Percentiles rank a stretch among this genome's conserved stretches.
These are phyloP conservation scores for Drosophila atripex DNA, from an alignment of 2,888 invertebrate species.

Conservation along the genomic window DNA sequence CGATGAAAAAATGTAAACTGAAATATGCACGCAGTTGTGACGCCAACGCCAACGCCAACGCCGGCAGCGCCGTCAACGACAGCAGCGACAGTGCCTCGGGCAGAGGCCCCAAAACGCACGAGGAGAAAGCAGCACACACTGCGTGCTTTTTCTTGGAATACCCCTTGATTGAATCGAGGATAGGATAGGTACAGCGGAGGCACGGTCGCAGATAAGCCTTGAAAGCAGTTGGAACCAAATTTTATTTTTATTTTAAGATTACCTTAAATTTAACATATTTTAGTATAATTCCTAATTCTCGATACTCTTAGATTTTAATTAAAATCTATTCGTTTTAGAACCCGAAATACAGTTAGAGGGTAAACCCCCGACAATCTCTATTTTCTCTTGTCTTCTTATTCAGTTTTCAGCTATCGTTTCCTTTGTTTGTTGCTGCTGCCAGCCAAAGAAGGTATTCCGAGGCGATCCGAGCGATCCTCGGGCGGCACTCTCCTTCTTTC, in stretches of 20 bases:
- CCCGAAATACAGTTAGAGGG: neutral
- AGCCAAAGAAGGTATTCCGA: constrained; percentile 16
- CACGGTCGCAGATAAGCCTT: neutral
- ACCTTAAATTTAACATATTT: no score
- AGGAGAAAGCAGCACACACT: constrained; percentile 68
- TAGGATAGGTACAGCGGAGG: neutral
- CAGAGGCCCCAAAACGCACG: constrained; percentile 51
- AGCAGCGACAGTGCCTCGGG: constrained; percentile 45
- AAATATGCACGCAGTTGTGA: constrained; percentile 53
- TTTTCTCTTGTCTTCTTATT: neutral
- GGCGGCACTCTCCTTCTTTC: constrained; percentile 3
- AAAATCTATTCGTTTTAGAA: neutral
- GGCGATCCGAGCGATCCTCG: constrained; percentile 25
- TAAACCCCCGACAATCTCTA: neutral
- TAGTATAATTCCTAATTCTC: no score
- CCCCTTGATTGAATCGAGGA: constrained; percentile 11
- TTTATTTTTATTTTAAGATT: neutral
- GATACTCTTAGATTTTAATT: no score
- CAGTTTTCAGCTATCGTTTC: constrained; percentile 21
- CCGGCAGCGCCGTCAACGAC: constrained; percentile 12
- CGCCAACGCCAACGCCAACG: constrained; percentile 27
- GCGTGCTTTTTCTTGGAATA: constrained; percentile 50
- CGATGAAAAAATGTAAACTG: constrained; percentile 42
- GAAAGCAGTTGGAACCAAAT: no score
- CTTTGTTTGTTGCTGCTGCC: constrained; percentile 29